These are phyloP conservation scores for Polydrusus pterygomalis DNA, from an alignment of 2,888 invertebrate species.

Conservation along the genomic window DNA sequence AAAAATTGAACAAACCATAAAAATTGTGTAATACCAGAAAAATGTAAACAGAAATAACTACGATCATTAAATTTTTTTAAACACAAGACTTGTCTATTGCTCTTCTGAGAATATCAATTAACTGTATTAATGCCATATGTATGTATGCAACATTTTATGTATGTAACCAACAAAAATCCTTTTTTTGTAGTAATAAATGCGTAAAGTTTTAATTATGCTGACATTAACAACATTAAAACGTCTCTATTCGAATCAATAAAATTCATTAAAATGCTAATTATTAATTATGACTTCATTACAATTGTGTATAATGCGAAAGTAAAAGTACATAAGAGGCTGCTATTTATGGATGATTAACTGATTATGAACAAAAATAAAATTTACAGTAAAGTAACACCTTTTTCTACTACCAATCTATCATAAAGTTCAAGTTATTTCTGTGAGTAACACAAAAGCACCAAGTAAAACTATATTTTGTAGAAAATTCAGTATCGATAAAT, in stretches of 20 bases:
- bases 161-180: not conserved
- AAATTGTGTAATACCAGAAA: conserved; percentile 1
- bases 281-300: not conserved
- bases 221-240: not conserved
- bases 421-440: no score
- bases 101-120: not conserved
- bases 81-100: not conserved
- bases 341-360: no score
- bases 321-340: no score
- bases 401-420: no score
- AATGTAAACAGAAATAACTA: not conserved
- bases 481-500: no score
- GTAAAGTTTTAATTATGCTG: not conserved
- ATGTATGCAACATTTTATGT: conserved; percentile 11
- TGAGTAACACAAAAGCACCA: no score
- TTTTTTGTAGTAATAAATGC: not conserved
- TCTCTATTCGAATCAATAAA: conserved; percentile 5
- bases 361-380: no score
- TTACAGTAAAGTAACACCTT: no score
- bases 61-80: not conserved
- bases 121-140: not conserved
- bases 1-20: not conserved
- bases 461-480: no score
- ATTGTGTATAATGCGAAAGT: no score
- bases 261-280: not conserved